These are phyloP conservation scores for Agrochola lychnidis DNA, from an alignment of 2,888 invertebrate species.

Conservation along the genomic window DNA sequence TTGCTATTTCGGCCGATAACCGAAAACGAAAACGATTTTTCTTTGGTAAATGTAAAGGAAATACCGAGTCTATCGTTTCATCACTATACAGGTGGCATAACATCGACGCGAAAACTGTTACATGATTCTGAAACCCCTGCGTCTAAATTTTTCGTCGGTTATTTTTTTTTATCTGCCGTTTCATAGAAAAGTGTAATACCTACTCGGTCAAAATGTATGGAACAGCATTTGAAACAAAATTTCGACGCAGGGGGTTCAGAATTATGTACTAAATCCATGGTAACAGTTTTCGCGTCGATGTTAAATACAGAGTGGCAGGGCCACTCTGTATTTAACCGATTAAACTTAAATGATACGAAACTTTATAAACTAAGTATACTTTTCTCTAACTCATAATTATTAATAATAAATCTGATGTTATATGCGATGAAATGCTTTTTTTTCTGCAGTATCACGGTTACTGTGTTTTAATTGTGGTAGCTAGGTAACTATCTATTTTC, in stretches of 20 bases:
- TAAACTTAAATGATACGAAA: background rate
- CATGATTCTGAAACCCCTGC: no score
- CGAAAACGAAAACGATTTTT: background rate
- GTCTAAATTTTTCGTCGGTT: no score
- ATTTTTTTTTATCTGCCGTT: no score
- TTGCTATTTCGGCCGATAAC: background rate
- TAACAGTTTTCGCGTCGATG: no score
- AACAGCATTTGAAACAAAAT: no score
- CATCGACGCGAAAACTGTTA: no score
- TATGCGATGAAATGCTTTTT: background rate
- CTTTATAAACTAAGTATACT: background rate
- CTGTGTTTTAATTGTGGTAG: background rate
- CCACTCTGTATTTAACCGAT: background rate
- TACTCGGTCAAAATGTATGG: no score
- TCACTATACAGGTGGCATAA: no score
- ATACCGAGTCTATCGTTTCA: background rate
- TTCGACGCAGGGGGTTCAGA: no score
- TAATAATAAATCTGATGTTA: background rate
- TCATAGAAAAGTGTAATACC: no score
- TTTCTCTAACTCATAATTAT: background rate
- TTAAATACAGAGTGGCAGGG: no score
- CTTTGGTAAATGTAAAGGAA: background rate
- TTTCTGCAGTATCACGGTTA: background rate
- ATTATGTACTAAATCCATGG: no score
- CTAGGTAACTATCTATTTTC: background rate